These are phyloP conservation scores for Pterocles orientalis DNA, from an alignment of 2,113 vertebrate genomes.

Conservation along the genomic window DNA sequence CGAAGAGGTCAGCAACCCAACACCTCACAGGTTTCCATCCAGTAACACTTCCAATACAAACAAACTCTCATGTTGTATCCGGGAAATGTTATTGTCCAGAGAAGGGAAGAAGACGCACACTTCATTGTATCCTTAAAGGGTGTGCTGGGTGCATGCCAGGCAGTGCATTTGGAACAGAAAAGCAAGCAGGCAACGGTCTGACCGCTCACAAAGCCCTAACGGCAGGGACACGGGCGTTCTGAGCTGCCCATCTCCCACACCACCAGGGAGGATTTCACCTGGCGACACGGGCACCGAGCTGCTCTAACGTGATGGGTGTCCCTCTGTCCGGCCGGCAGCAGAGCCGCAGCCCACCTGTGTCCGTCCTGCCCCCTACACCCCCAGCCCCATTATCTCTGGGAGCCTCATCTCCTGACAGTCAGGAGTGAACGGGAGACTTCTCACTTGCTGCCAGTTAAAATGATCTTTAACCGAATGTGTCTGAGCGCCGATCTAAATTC, in stretches of 20 bases:
- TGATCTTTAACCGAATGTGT: neutral
- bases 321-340: too few relatives aligned
- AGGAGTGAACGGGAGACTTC: neutral
- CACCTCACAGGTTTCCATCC: neutral
- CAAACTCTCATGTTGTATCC: neutral
- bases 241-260: too few relatives aligned
- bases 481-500: neutral
- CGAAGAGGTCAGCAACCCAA: neutral
- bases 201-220: neutral
- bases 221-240: neutral
- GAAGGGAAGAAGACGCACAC: neutral
- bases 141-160: neutral
- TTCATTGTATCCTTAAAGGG: neutral
- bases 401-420: neutral
- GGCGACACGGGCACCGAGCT: fast-evolving
- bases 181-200: neutral
- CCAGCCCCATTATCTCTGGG: too few relatives aligned
- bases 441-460: neutral
- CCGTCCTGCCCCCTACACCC: fast-evolving
- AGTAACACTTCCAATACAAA: neutral
- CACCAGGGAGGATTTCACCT: neutral
- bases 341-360: too few relatives aligned
- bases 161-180: neutral
- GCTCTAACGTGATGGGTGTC: too few relatives aligned
- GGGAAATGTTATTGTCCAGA: neutral